Percentiles rank a stretch among this genome's conserved stretches.
Conservation (phyloP, 2,797 vertebrate species). For the Alosa sapidissima region DNA sequence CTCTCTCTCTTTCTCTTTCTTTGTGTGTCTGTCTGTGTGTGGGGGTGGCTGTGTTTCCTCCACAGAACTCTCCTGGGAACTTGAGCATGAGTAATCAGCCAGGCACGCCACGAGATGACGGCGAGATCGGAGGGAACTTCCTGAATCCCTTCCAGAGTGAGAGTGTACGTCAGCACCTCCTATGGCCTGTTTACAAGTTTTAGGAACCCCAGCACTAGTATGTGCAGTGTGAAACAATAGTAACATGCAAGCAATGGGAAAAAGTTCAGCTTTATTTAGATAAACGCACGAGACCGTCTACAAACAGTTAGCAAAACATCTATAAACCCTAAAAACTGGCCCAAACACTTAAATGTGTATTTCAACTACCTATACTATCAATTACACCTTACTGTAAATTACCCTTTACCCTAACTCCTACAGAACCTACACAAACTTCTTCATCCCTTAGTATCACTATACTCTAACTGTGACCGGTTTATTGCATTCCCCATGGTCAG, state of each 20-base stretch:
- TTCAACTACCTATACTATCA: background rate
- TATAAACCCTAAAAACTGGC: background rate
- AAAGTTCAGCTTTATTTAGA: background rate
- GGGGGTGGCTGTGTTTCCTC: background rate
- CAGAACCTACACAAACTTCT: too few species aligned
- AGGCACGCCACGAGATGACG: slow-evolving; percentile 93
- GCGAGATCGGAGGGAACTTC: slow-evolving; percentile 97
- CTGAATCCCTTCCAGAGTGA: slow-evolving; percentile 98
- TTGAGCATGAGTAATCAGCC: slow-evolving; percentile 98
- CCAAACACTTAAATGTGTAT: background rate
- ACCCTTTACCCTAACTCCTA: background rate
- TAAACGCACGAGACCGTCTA: background rate
- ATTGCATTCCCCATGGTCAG: background rate
- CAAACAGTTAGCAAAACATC: background rate
- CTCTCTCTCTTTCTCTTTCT: background rate
- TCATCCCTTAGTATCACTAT: background rate
- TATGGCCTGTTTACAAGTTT: background rate
- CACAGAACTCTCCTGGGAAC: slow-evolving; percentile 95
- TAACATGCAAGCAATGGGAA: background rate
- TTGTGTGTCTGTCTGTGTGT: background rate
- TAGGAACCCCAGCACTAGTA: background rate
- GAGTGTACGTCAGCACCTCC: slow-evolving; percentile 80
- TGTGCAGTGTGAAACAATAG: background rate
- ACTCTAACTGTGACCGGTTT: background rate
- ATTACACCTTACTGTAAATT: background rate